These are phyloP conservation scores for Ptilonorhynchus violaceus DNA, from an alignment of 2,113 vertebrate genomes.

Conservation along the genomic window DNA sequence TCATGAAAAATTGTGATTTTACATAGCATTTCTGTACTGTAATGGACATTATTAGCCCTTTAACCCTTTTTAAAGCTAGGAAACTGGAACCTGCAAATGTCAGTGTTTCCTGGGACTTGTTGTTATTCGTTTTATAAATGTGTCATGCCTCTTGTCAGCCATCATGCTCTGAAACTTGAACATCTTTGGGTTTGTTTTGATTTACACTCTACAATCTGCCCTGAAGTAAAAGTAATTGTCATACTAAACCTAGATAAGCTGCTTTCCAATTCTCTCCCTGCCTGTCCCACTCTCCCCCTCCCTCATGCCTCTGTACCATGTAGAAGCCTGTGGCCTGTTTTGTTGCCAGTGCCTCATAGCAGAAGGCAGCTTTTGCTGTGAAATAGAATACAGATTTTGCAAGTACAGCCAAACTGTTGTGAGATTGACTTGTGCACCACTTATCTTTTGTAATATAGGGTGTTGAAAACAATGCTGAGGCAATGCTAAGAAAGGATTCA, in stretches of 20 bases:
- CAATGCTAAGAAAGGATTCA: background rate
- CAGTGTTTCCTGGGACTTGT: background rate
- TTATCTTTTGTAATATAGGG: background rate
- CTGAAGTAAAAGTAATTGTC: slow-evolving; percentile 13
- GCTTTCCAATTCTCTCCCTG: background rate
- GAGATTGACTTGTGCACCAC: background rate
- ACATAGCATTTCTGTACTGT: background rate
- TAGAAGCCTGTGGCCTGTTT: background rate
- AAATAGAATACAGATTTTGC: background rate
- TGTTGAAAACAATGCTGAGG: background rate
- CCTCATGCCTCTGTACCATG: background rate
- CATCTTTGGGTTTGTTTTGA: background rate
- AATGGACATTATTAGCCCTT: background rate
- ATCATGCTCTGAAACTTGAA: background rate
- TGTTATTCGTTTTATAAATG: background rate
- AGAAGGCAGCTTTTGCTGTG: background rate
- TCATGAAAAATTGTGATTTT: background rate
- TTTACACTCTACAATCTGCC: background rate
- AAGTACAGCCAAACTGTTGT: background rate
- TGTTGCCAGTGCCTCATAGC: background rate
- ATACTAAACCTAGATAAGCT: slow-evolving; percentile 34
- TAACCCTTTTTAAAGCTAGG: background rate
- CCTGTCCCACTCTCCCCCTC: background rate
- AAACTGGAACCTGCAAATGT: background rate
- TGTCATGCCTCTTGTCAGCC: background rate